Percentiles rank a stretch among this genome's conserved stretches.
Evolutionary conservation across 2,888 invertebrate species (phyloP).

Genomic region (Phorcus lineatus): DNA sequence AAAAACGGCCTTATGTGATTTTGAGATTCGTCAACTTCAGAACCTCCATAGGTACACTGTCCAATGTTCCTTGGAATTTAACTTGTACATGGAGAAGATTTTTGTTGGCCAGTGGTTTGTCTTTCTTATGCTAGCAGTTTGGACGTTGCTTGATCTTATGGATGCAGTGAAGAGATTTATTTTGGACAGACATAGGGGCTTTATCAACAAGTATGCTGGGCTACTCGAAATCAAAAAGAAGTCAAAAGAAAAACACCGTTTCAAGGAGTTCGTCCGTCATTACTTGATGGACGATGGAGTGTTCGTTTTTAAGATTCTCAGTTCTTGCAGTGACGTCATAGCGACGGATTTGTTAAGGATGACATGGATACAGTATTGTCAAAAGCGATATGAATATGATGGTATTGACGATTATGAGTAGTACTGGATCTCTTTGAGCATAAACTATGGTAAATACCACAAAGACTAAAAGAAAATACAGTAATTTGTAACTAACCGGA

Average conservation of each 20-base stretch:
- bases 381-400: background rate
- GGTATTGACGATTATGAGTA: background rate
- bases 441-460: too few species aligned
- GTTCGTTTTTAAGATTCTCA: background rate
- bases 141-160: conserved; percentile 30
- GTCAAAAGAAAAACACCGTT: conserved; percentile 44
- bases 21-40: conserved; percentile 59
- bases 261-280: conserved; percentile 38
- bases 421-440: too few species aligned
- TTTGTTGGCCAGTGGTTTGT: conserved; percentile 61
- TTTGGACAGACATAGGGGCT: background rate
- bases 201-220: background rate
- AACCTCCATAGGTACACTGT: conserved; percentile 61
- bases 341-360: background rate
- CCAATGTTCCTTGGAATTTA: conserved; percentile 59
- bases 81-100: conserved; percentile 63
- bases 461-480: too few species aligned
- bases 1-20: conserved; percentile 57
- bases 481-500: too few species aligned
- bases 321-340: background rate
- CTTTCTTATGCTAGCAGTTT: conserved; percentile 53
- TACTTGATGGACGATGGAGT: conserved; percentile 13
- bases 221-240: conserved; percentile 37
- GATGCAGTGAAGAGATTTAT: background rate
- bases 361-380: background rate